Conservation (phyloP, 2,113 vertebrate genomes). For the Apus apus region DNA sequence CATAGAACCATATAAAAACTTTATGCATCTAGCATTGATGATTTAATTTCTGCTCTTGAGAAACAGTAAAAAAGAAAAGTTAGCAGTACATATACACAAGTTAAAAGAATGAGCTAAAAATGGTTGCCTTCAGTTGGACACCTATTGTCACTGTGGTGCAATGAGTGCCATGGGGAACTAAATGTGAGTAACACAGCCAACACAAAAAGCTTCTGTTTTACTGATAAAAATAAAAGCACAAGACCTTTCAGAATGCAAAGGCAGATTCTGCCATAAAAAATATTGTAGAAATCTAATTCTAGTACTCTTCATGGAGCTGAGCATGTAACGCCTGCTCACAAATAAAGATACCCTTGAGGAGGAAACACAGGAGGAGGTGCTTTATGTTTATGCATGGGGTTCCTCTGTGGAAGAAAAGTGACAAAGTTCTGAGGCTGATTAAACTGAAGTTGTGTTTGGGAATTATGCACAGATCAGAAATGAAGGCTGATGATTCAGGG, state of each 20-base stretch:
- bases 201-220: not conserved
- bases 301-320: constrained; percentile 59
- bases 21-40: constrained; percentile 58
- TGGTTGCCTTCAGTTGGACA: constrained; percentile 24
- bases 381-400: constrained; percentile 73
- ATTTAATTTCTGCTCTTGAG: constrained; percentile 61
- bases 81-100: constrained; percentile 9
- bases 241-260: constrained; percentile 22
- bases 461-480: constrained; percentile 58
- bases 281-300: constrained; percentile 61
- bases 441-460: constrained; percentile 58
- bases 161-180: constrained; percentile 1
- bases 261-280: constrained; percentile 51
- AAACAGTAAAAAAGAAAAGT: constrained; percentile 23
- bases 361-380: constrained; percentile 35
- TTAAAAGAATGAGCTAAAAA: constrained; percentile 46
- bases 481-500: constrained; percentile 24
- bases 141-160: not conserved
- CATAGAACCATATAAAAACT: constrained; percentile 42
- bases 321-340: constrained; percentile 52
- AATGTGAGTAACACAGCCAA: constrained; percentile 6
- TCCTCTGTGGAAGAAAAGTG: constrained; percentile 44
- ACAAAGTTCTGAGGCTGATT: constrained; percentile 65
- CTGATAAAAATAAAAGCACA: constrained; percentile 18
- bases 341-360: constrained; percentile 63